A percentile compares a stretch with the other conserved stretches of the same genome.
These are phyloP conservation scores for Festucalex cinctus DNA, from an alignment of 2,113 vertebrate genomes.

Conservation along the genomic window DNA sequence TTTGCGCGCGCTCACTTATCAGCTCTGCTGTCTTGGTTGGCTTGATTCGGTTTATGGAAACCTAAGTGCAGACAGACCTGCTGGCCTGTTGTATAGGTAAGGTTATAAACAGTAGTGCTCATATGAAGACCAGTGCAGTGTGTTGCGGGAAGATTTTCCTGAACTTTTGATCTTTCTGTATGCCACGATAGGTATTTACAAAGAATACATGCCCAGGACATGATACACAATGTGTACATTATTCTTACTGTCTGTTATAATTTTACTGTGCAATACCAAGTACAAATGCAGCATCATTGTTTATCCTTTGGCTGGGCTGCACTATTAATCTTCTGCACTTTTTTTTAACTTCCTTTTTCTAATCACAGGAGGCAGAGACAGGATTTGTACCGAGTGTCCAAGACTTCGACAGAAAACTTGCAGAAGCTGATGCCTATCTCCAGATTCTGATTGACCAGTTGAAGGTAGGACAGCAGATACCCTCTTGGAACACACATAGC, in stretches of 20 bases:
- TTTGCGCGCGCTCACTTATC: slow-evolving; percentile 11
- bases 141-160: slow-evolving; percentile 58
- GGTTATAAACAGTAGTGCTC: slow-evolving; percentile 47
- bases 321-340: slow-evolving; percentile 2
- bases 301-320: slow-evolving; percentile 2
- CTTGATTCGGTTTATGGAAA: slow-evolving; percentile 33
- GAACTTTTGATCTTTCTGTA: slow-evolving; percentile 47
- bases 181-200: slow-evolving; percentile 11
- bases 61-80: slow-evolving; percentile 33
- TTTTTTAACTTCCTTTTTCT: neutral
- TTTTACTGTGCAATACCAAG: slow-evolving; percentile 24
- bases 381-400: slow-evolving; percentile 95
- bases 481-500: neutral
- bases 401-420: slow-evolving; percentile 98
- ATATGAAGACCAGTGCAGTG: slow-evolving; percentile 34
- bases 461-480: slow-evolving; percentile 76
- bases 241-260: neutral
- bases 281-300: slow-evolving; percentile 12
- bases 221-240: neutral
- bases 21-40: slow-evolving; percentile 4
- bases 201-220: neutral
- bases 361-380: slow-evolving; percentile 86
- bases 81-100: slow-evolving; percentile 43
- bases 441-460: slow-evolving; percentile 98
- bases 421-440: slow-evolving; percentile 97